Evolutionary conservation across 2,113 vertebrate genomes (phyloP).

Genomic region (Prunella himalayana): DNA sequence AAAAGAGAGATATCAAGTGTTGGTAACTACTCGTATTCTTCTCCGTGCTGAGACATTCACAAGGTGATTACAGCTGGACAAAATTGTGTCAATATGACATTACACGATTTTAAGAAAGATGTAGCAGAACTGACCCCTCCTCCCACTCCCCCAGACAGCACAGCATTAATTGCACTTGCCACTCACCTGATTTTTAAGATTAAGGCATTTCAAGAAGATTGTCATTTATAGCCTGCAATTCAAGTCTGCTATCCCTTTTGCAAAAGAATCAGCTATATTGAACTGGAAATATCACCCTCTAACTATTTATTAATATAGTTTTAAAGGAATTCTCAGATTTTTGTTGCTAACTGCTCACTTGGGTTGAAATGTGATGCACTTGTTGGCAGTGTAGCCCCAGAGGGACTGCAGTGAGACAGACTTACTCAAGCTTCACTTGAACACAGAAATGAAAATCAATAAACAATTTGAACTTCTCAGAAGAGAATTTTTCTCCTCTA

Average conservation of each 20-base stretch:
- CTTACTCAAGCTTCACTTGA: conserved; percentile 90
- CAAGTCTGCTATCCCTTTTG: conserved; percentile 34
- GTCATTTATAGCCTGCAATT: conserved; percentile 13
- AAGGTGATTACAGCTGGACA: not conserved
- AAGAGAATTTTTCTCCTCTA: conserved; percentile 92
- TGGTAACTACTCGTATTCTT: not conserved
- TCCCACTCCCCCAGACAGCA: not conserved
- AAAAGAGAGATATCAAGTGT: not conserved
- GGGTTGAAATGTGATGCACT: conserved; percentile 73
- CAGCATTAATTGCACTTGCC: not conserved
- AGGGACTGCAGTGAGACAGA: conserved; percentile 85
- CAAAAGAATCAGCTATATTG: conserved; percentile 59
- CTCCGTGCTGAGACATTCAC: not conserved
- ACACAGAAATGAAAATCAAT: conserved; percentile 99
- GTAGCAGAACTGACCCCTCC: not conserved
- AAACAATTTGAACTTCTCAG: conserved; percentile 99
- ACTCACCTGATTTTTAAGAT: conserved; percentile 1
- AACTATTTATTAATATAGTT: conserved; percentile 74
- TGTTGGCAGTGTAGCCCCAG: conserved; percentile 73
- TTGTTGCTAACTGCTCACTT: conserved; percentile 59
- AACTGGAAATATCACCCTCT: conserved; percentile 66
- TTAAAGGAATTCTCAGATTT: conserved; percentile 74
- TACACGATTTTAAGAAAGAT: not conserved
- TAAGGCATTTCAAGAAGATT: not conserved
- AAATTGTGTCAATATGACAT: not conserved